Conservation (phyloP, 2,113 vertebrate species). For the Brachirus orientalis region DNA sequence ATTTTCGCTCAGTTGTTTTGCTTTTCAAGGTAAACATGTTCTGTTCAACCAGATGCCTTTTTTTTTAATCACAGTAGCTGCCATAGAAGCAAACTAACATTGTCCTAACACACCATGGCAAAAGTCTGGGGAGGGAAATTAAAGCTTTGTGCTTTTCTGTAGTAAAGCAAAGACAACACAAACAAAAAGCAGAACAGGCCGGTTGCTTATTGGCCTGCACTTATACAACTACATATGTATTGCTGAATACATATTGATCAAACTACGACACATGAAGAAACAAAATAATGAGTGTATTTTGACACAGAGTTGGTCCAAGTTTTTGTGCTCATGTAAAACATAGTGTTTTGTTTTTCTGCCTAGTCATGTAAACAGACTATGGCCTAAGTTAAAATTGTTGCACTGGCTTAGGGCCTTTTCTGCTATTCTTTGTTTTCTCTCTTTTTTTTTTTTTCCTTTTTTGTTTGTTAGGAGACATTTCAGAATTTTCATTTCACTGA, state of each 20-base stretch:
- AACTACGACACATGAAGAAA: constrained; percentile 71
- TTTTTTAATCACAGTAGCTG: constrained; percentile 77
- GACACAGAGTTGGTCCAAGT: constrained; percentile 79
- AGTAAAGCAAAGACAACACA: constrained; percentile 75
- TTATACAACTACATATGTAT: constrained; percentile 79
- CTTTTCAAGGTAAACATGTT: constrained; percentile 79
- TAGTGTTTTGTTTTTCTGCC: constrained; percentile 64
- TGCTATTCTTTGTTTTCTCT: constrained; percentile 46
- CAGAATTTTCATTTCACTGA: constrained; percentile 55
- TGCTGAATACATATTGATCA: constrained; percentile 80
- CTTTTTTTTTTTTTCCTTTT: constrained; percentile 20
- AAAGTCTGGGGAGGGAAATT: constrained; percentile 74
- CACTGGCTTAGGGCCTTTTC: constrained; percentile 78
- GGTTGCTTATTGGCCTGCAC: constrained; percentile 70
- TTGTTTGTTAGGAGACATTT: constrained; percentile 75
- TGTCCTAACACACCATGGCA: constrained; percentile 76
- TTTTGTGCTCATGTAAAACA: constrained; percentile 74
- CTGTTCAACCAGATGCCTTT: constrained; percentile 71
- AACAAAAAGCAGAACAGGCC: constrained; percentile 72
- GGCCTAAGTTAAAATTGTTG: constrained; percentile 62
- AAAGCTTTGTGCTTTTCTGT: constrained; percentile 81
- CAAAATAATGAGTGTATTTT: constrained; percentile 56
- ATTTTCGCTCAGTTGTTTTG: constrained; percentile 79
- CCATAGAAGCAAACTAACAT: constrained; percentile 81
- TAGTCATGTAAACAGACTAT: constrained; percentile 77